These are phyloP conservation scores for Anhinga anhinga DNA, from an alignment of 2,113 vertebrate species.

Conservation along the genomic window DNA sequence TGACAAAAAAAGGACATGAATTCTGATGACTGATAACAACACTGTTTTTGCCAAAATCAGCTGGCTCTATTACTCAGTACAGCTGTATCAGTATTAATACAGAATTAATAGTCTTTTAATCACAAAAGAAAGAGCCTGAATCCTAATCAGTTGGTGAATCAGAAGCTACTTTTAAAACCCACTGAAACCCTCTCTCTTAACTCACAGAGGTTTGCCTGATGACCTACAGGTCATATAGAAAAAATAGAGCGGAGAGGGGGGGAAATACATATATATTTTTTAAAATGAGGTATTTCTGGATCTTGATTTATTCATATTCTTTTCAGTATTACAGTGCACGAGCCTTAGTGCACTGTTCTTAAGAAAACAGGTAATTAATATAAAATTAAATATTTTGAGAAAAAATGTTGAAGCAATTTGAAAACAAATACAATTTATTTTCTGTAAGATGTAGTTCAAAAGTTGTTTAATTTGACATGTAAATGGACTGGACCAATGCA, in stretches of 20 bases:
- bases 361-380: neutral
- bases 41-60: neutral
- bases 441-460: neutral
- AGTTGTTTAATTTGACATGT: neutral
- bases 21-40: neutral
- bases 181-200: neutral
- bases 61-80: neutral
- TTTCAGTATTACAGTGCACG: neutral
- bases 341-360: neutral
- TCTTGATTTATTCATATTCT: neutral
- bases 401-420: neutral
- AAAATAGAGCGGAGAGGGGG: fast-evolving
- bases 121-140: neutral
- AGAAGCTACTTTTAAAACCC: neutral
- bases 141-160: neutral
- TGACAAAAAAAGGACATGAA: neutral
- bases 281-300: neutral
- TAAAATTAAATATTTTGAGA: neutral
- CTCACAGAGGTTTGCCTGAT: neutral
- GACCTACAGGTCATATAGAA: neutral
- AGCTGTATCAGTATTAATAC: neutral
- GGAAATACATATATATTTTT: neutral
- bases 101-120: neutral
- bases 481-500: neutral
- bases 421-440: neutral